Evolutionary conservation across 2,888 invertebrate genomes (phyloP).

Genomic region (Melieria omissa): DNA sequence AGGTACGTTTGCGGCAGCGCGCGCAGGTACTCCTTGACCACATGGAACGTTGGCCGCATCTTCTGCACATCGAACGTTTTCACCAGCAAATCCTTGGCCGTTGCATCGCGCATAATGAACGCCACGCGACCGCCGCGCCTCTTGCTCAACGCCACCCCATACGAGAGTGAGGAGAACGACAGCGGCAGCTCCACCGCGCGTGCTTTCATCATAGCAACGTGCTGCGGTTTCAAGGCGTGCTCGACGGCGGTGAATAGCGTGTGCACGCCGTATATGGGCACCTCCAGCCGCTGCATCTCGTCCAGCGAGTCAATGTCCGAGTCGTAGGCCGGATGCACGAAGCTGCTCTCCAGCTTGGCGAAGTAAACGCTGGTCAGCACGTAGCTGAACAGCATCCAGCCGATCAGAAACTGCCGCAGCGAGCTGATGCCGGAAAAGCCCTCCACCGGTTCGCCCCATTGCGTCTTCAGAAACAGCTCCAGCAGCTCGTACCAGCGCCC

Average conservation of each 20-base stretch:
- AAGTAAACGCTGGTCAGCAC: conserved; percentile 58
- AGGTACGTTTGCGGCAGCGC: conserved; percentile 56
- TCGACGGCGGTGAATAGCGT: conserved; percentile 46
- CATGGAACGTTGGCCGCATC: conserved; percentile 57
- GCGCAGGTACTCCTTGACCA: conserved; percentile 58
- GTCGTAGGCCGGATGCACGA: conserved; percentile 58
- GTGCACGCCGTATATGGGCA: conserved; percentile 49
- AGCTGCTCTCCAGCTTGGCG: conserved; percentile 62
- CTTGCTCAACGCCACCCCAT: conserved; percentile 14
- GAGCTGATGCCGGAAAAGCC: conserved; percentile 52
- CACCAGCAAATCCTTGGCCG: conserved; percentile 55
- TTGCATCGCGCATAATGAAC: conserved; percentile 55
- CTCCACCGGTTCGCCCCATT: conserved; percentile 55
- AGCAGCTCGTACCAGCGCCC: conserved; percentile 51
- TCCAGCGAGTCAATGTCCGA: conserved; percentile 54
- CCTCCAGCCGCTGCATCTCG: conserved; percentile 44
- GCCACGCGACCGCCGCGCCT: conserved; percentile 41
- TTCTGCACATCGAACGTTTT: conserved; percentile 53
- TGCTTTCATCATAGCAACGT: conserved; percentile 42
- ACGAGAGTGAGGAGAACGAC: conserved; percentile 20
- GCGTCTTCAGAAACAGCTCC: conserved; percentile 55
- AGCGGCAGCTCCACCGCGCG: conserved; percentile 42
- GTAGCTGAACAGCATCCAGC: conserved; percentile 62
- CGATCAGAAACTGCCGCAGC: conserved; percentile 55
- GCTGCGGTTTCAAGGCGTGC: conserved; percentile 40